Base-by-base conservation (phyloP, 2,888 invertebrate genomes). In the Dolomedes plantarius region DNA sequence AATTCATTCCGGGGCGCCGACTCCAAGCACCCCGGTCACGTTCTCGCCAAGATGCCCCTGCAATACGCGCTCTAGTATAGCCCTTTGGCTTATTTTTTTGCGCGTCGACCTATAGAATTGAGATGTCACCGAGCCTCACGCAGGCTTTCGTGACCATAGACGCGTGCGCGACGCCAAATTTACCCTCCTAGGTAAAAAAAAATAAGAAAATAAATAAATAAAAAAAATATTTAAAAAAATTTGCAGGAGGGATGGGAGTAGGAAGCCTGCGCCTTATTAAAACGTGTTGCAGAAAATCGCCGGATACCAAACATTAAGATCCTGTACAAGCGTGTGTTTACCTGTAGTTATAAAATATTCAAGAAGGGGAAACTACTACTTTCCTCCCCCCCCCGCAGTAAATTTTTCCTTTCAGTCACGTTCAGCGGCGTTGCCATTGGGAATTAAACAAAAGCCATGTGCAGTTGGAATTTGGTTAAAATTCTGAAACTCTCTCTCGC, bases 41-140 rank as follows among this genome's bases (percentile, higher is more conserved):
- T 46, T 9, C 16, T n/a, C 36, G 7, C 13, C 46, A 46, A 16
- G n/a, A 46, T 46, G n/a, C 46, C 46, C 46, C 46, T 16, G 16
- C 46, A 9, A 16, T 46, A 36, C 36, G 36, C n/a, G 16, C 46
- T 11, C 46, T 46, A 36, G 36, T 36, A 36, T 36, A 46, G 16
- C 46, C n/a, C 46, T 46, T 46, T 56, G 56, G 23, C 56, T 23
- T 56, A 56, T 56, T 56, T 56, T n/a, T 56, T 56, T 56, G 23
- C 56, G 56, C 56, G 56, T 56, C 56, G 56, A 19, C 3, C 23
- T 19, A 7, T 9, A n/a, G 23, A 67, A 67, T 67, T 67, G 67
- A 67, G 67, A 67, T 67, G 67, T 67, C 67, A 67, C 67, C 32
- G 32, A 11, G 9, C 19, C 19, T 31, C 67, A 67, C 67, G 67